These are phyloP conservation scores for Sepiola atlantica DNA, from an alignment of 2,888 invertebrate species.

Conservation along the genomic window DNA sequence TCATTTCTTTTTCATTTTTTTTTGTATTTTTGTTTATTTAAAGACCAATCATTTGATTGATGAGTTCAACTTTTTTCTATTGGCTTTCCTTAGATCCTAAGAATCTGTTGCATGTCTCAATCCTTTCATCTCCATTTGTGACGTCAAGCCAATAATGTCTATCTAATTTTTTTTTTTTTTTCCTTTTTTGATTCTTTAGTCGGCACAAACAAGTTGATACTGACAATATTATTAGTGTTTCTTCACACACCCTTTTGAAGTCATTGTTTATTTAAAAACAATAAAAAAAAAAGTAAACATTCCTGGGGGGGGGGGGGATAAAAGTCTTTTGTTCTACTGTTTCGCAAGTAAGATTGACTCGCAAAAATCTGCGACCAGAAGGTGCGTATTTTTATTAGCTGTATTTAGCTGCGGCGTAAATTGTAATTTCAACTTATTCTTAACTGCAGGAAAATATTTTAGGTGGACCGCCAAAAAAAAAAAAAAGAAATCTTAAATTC, in stretches of 20 bases:
- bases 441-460: no score
- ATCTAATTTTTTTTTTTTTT: not conserved
- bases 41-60: not conserved
- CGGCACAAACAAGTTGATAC: not conserved
- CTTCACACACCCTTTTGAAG: not conserved
- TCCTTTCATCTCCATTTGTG: not conserved
- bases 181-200: not conserved
- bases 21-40: not conserved
- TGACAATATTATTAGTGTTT: not conserved
- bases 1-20: not conserved
- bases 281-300: not conserved
- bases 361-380: no score
- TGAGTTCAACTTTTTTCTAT: not conserved
- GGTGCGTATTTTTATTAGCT: no score
- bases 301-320: no score
- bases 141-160: not conserved
- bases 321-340: no score
- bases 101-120: not conserved
- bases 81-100: not conserved
- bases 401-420: no score
- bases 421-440: no score
- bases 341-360: no score
- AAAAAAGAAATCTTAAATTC: no score
- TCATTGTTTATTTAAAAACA: not conserved
- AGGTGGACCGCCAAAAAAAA: no score